phyloP scores from a whole-genome alignment of 2,888 invertebrate species.

The Mellilla xanthometata region DNA sequence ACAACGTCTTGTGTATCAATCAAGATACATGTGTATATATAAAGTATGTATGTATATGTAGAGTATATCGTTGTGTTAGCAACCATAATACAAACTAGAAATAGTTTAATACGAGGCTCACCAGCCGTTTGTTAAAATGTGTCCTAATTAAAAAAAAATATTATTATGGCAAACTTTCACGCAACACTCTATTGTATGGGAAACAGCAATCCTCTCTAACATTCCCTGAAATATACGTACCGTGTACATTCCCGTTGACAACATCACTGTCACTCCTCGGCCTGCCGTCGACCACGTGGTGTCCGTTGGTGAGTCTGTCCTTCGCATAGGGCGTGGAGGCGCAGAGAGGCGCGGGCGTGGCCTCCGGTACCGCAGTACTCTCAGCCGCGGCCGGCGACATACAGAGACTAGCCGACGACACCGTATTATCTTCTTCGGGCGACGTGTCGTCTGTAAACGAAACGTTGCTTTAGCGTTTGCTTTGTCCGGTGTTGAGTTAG shows the following conservation, averaged over 20 bases:
- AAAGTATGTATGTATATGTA: no score
- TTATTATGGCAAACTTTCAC: no score
- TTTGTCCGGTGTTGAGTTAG: background rate
- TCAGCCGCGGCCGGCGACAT: constrained; percentile 52
- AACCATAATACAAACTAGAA: no score
- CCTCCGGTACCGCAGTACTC: constrained; percentile 5
- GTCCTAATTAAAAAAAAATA: no score
- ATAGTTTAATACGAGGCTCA: no score
- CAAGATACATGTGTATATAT: no score
- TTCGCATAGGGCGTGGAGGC: constrained; percentile 40
- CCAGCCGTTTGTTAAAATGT: no score
- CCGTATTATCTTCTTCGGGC: constrained; percentile 63
- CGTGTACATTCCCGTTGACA: constrained; percentile 63
- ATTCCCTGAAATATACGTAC: constrained; percentile 36
- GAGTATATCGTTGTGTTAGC: no score
- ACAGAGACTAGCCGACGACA: constrained; percentile 70
- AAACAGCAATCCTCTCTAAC: no score
- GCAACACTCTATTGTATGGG: no score
- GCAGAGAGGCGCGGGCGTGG: constrained; percentile 53
- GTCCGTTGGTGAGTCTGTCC: constrained; percentile 50
- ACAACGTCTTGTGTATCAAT: no score
- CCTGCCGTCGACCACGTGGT: constrained; percentile 45
- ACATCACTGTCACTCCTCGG: constrained; percentile 43
- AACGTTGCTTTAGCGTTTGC: background rate
- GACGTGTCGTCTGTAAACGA: constrained; percentile 56